Evolutionary conservation across 2,113 vertebrate species (phyloP), one percentile per base, ranked within the genome.

Genomic region (Leucosticte australis): DNA sequence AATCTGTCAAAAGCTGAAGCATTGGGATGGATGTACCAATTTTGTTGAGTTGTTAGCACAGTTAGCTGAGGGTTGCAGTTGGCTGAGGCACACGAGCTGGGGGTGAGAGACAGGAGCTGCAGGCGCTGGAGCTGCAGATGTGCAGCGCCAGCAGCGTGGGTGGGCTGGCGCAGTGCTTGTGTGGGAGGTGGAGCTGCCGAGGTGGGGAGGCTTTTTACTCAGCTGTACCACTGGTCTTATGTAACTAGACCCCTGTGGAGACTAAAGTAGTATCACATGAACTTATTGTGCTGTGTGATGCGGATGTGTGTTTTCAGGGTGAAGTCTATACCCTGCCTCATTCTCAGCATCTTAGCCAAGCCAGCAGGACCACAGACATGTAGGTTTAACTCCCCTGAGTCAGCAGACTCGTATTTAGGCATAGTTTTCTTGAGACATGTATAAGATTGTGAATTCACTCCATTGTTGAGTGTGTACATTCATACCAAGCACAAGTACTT

Each of bases 141-240:
- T 18, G 42, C n/a, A 24, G 55, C 0, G 0, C 27, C 31, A 2
- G 31, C 62, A 37, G 23, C 3, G 35, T 3, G 1, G 37, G 21
- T n/a, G 20, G 57, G 37, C 44, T 50, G 73, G 18, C 2, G 1
- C 30, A 10, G 44, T 5, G 39, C 71, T 68, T 33, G 33, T 3
- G 0, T 62, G 63, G 59, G 59, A 68, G 42, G 49, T 0, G 0
- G 33, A 70, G 26, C 18, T 82, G 65, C 60, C 0, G 0, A 47
- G 49, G 4, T 23, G 37, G 16, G 31, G 42, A 83, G 37, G 9
- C 8, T 39, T 90, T 90, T 64, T 70, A 9, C 23, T 89, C 49
- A 53, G 37, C 37, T 60, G 9, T 56, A 6, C 10, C 3, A 6
- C 26, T 76, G 49, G n/a, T n/a, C 21, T 85, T 20, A 46, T 21